These are phyloP conservation scores for Hipparchia sbordonii DNA, from an alignment of 2,888 invertebrate genomes.

Conservation along the genomic window DNA sequence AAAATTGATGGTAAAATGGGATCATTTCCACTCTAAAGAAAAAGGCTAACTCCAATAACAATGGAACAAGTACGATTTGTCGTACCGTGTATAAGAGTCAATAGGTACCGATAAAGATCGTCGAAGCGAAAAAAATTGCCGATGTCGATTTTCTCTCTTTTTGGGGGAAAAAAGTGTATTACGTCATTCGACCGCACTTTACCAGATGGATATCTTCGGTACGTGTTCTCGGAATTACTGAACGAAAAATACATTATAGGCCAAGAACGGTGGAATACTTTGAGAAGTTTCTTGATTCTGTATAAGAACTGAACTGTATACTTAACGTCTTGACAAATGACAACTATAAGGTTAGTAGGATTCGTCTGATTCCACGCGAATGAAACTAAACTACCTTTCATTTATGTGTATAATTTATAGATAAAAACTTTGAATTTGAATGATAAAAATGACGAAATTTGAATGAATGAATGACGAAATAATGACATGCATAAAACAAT, in stretches of 20 bases:
- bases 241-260: conserved; percentile 16
- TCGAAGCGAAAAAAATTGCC: conserved; percentile 26
- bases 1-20: too few species aligned
- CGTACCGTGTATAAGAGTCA: conserved; percentile 14
- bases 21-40: too few species aligned
- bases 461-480: too few species aligned
- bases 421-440: too few species aligned
- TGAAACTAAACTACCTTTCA: too few species aligned
- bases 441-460: too few species aligned
- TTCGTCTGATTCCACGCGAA: too few species aligned
- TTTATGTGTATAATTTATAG: too few species aligned
- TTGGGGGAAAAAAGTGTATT: conserved; percentile 23
- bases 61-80: conserved; percentile 5
- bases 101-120: conserved; percentile 25
- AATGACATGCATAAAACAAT: too few species aligned
- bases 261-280: neutral
- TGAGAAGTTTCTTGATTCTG: too few species aligned
- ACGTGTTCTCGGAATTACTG: conserved; percentile 21
- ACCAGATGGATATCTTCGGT: conserved; percentile 28
- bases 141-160: conserved; percentile 22
- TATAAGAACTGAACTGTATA: too few species aligned
- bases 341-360: too few species aligned
- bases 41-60: neutral
- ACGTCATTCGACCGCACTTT: conserved; percentile 29
- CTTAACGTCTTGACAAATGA: neutral